Evolutionary conservation across 2,888 invertebrate species (phyloP).

Genomic region (Scelioninae gen. 2): DNA sequence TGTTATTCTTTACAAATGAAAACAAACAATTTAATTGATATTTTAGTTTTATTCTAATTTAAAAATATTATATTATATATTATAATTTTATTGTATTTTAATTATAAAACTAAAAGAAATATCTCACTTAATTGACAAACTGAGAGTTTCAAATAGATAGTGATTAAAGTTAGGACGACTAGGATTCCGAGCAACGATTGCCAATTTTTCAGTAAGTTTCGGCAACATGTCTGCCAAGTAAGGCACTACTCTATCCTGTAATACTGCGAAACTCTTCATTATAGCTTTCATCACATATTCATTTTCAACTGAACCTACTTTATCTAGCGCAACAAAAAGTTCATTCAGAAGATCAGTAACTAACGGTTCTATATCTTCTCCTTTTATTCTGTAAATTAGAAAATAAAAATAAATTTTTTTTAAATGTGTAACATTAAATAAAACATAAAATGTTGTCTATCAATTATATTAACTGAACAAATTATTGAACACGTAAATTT

Average conservation of each 20-base stretch:
- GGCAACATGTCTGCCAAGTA: slow-evolving; percentile 88
- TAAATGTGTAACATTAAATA: too few species aligned
- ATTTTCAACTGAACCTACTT: slow-evolving; percentile 90
- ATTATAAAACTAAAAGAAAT: too few species aligned
- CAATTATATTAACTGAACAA: too few species aligned
- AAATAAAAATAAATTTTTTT: slow-evolving; percentile 1
- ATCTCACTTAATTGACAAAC: slow-evolving; percentile 90
- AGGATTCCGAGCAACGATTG: slow-evolving; percentile 92
- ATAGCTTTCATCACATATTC: slow-evolving; percentile 99
- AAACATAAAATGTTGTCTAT: too few species aligned
- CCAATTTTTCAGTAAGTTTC: slow-evolving; percentile 88
- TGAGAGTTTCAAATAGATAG: slow-evolving; percentile 96
- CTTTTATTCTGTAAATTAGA: slow-evolving; percentile 76
- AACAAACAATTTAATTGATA: too few species aligned
- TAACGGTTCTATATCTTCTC: slow-evolving; percentile 81
- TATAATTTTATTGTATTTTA: too few species aligned
- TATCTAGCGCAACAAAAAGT: slow-evolving; percentile 85
- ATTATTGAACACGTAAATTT: too few species aligned
- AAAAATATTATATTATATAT: too few species aligned
- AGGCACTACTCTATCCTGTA: slow-evolving; percentile 88
- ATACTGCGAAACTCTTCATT: slow-evolving; percentile 89
- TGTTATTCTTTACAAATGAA: background rate
- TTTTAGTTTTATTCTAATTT: too few species aligned
- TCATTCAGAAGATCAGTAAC: slow-evolving; percentile 83
- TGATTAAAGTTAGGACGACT: slow-evolving; percentile 99